Conservation (phyloP, 2,888 invertebrate genomes). For the Dascillus cervinus region DNA sequence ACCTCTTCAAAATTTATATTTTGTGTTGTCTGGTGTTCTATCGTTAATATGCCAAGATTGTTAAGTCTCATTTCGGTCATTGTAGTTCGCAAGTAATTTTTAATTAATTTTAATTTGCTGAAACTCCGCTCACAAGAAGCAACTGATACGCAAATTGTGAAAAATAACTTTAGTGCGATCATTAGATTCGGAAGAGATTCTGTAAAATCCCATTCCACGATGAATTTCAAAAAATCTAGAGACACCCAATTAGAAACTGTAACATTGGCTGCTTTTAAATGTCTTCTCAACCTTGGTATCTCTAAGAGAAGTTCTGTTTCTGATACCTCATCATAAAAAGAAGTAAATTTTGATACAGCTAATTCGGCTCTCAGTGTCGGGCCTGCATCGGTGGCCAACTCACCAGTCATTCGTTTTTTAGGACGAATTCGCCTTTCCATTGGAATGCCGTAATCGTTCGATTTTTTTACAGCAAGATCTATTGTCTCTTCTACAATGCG, state of each 20-base stretch:
- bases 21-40: no score
- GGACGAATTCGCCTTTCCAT: constrained; percentile 11
- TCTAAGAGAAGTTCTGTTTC: constrained; percentile 1
- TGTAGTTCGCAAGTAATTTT: no score
- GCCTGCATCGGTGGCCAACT: neutral
- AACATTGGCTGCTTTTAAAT: constrained; percentile 8
- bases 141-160: constrained; percentile 5
- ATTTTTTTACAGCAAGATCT: constrained; percentile 6
- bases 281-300: constrained; percentile 7
- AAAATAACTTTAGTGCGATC: constrained; percentile 12
- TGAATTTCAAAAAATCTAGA: constrained; percentile 14
- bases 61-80: constrained; percentile 5
- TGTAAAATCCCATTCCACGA: constrained; percentile 13
- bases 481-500: constrained; percentile 2
- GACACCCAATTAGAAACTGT: constrained; percentile 9
- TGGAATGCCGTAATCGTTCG: constrained; percentile 8
- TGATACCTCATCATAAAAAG: constrained; percentile 1
- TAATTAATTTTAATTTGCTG: constrained; percentile 5
- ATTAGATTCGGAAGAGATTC: constrained; percentile 11
- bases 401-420: constrained; percentile 3
- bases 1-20: no score
- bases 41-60: constrained; percentile 12
- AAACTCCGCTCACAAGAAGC: constrained; percentile 10
- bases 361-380: no score
- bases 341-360: constrained; percentile 3